phyloP scores from a whole-genome alignment of 1,140 invertebrate genomes.

The Chlorops oryzae region DNA sequence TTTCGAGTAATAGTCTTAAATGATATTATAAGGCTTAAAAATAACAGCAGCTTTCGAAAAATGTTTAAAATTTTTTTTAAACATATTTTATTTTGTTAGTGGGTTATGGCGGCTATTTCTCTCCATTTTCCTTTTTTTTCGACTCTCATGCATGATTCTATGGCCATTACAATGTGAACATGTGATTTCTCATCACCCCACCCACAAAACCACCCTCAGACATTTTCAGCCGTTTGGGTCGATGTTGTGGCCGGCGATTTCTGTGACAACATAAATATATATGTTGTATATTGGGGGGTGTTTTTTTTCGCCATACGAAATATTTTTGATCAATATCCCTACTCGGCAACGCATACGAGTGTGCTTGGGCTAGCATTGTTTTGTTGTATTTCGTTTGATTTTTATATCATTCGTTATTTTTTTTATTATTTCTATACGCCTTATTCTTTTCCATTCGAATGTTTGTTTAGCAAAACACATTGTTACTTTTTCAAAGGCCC shows the following conservation, averaged over 20 bases:
- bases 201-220: neutral
- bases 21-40: neutral
- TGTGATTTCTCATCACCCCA: conserved; percentile 24
- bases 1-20: neutral
- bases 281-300: conserved; percentile 22
- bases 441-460: neutral
- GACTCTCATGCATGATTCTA: conserved; percentile 44
- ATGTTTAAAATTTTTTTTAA: neutral
- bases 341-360: conserved; percentile 20
- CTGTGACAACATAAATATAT: too few species aligned
- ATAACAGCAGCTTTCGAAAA: neutral
- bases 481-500: conserved; percentile 15
- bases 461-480: neutral
- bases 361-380: conserved; percentile 8
- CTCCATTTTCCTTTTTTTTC: conserved; percentile 17
- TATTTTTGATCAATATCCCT: conserved; percentile 45
- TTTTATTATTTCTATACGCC: too few species aligned
- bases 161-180: conserved; percentile 40
- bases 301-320: conserved; percentile 45
- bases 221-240: conserved; percentile 6
- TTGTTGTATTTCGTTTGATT: neutral
- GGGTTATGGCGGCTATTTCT: neutral
- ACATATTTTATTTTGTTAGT: neutral
- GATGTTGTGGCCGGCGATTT: neutral
- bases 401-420: neutral